Evolutionary conservation across 2,113 vertebrate genomes (phyloP), one percentile per base, ranked within the genome.

Genomic region (Albula goreensis): DNA sequence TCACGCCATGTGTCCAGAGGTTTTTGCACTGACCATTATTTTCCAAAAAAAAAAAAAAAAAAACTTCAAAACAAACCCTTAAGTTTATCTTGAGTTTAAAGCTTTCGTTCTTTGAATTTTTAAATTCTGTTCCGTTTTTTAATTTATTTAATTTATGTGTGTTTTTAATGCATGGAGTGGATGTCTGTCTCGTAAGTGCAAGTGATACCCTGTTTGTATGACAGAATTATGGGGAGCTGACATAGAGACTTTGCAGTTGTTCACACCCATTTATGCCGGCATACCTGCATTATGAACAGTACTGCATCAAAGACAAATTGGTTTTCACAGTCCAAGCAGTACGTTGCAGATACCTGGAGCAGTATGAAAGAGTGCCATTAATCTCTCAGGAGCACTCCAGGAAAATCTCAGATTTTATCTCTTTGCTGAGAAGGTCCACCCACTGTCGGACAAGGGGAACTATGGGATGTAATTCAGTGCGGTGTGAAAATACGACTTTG

Each of bases 11-110:
- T 95, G 92, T 93, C 94, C 89, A 92, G 96, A 96, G 96, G 96
- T 93, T 96, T 94, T 1, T 96, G 95, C 96, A 97, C 96, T 97
- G 97, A 97, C 95, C 95, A 93, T 96, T 95, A 86, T 88, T 85
- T 92, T 91, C 84, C 87, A 89, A 89, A 88, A 89, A 90, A 89
- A 89, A 83, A 89, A 85, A 86, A 78, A 84, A 86, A 87, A 77
- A 87, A 86, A 78, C 83, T 25, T 87, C 82, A 60, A 83, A 82
- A 78, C 78, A 57, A 86, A 85, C n/a, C 83, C 87, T 90, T 91
- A 81, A 85, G 70, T 88, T 95, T 89, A 52, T 91, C 48, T 90
- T 92, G 85, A 93, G 85, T 82, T 74, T 87, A 85, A 56, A 79
- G 12, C 85, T 83, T 60, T 57, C 60, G 25, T 74, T 63, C 70